Conservation (phyloP, 2,888 invertebrate species). For the Cantharis flavilabris region DNA sequence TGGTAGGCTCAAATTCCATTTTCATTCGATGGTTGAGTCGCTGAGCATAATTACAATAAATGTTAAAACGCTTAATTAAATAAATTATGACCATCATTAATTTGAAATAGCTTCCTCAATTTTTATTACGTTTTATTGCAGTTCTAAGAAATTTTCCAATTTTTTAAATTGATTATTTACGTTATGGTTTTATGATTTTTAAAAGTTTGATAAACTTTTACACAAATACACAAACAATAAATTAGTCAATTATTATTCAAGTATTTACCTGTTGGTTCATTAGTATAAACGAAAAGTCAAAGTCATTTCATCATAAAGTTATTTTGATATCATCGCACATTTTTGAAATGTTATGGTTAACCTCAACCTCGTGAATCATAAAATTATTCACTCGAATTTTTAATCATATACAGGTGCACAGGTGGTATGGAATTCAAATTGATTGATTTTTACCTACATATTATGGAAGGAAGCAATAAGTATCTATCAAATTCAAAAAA, state of each 20-base stretch:
- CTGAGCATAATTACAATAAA: neutral
- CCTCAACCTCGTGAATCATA: neutral
- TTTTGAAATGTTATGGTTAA: neutral
- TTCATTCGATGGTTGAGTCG: neutral
- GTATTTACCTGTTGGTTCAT: neutral
- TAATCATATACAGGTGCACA: neutral
- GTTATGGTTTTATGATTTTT: too few species aligned
- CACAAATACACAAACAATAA: neutral
- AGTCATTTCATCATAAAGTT: neutral
- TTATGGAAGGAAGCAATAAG: neutral
- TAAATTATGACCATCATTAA: neutral
- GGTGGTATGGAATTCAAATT: neutral
- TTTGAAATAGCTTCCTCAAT: neutral
- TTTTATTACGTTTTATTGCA: neutral
- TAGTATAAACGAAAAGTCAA: neutral
- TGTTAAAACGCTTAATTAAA: neutral
- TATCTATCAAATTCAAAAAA: neutral
- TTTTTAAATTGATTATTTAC: neutral
- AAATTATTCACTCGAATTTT: neutral
- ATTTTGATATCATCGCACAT: neutral
- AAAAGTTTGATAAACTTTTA: neutral
- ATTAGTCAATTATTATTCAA: neutral
- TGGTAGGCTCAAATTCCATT: neutral
- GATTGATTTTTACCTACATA: neutral
- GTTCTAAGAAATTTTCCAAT: neutral